phyloP scores from a whole-genome alignment of 2,888 invertebrate species.

The Lymantria dispar region DNA sequence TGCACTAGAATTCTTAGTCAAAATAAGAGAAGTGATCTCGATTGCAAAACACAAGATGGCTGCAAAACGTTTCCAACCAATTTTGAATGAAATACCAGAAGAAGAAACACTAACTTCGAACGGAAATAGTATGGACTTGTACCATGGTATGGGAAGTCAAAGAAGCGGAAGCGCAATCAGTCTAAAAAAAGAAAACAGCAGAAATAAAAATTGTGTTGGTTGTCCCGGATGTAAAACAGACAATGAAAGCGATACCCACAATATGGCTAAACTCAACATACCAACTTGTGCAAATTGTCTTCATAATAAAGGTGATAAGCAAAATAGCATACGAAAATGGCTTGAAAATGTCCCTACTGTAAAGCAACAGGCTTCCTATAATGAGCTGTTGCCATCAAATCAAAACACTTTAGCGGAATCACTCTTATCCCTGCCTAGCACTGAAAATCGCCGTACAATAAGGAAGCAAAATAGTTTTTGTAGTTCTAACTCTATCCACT shows the following conservation, averaged over 20 bases:
- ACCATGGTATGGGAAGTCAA: conserved; percentile 75
- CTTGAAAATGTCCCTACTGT: conserved; percentile 85
- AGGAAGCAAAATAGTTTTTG: conserved; percentile 69
- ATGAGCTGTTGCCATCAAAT: conserved; percentile 47
- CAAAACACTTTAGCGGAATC: conserved; percentile 56
- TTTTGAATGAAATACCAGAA: conserved; percentile 91
- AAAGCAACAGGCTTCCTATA: conserved; percentile 51
- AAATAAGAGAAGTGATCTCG: conserved; percentile 94
- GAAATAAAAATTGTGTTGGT: conserved; percentile 83
- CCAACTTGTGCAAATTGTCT: conserved; percentile 80
- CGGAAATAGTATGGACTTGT: conserved; percentile 75
- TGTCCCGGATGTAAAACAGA: conserved; percentile 85
- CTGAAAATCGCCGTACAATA: conserved; percentile 49
- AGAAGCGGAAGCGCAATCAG: conserved; percentile 80
- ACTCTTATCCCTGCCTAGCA: conserved; percentile 58
- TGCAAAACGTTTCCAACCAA: conserved; percentile 90
- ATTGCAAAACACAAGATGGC: conserved; percentile 95
- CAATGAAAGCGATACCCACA: conserved; percentile 49
- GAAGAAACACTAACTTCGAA: conserved; percentile 83
- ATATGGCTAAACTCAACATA: conserved; percentile 67
- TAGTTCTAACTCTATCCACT: conserved; percentile 45
- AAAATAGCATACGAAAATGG: conserved; percentile 89
- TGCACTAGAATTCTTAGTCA: conserved; percentile 93
- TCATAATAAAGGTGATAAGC: conserved; percentile 85
- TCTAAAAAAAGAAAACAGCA: conserved; percentile 84